Evolutionary conservation across 2,797 vertebrate genomes (phyloP).

Genomic region (Bufotes viridis): DNA sequence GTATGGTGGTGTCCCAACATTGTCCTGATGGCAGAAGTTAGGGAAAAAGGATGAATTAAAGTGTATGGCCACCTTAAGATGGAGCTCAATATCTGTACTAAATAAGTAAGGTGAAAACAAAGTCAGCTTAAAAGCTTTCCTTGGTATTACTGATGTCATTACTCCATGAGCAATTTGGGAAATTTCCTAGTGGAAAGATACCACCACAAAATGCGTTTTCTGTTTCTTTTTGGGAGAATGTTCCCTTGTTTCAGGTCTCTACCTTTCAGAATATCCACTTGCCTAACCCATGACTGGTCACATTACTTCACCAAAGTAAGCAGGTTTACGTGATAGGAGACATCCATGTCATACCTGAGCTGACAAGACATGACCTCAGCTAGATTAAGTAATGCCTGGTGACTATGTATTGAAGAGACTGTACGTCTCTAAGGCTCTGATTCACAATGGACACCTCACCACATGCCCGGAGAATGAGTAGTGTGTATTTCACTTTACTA

Average conservation of each 20-base stretch:
- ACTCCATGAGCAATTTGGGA: slow-evolving; percentile 24
- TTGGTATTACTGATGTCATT: slow-evolving; percentile 10
- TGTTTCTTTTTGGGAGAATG: slow-evolving; percentile 13
- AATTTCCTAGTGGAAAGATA: not conserved
- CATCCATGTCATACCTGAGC: slow-evolving; percentile 37
- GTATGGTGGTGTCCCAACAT: too few species aligned
- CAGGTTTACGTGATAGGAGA: not conserved
- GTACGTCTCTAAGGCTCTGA: slow-evolving; percentile 28
- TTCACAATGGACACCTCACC: slow-evolving; percentile 23
- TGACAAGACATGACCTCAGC: slow-evolving; percentile 49
- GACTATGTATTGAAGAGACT: slow-evolving; percentile 8
- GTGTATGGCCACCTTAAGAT: not conserved
- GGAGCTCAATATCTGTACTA: not conserved
- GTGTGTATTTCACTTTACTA: not conserved
- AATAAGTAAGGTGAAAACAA: not conserved
- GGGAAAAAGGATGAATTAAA: too few species aligned
- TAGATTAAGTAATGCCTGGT: slow-evolving; percentile 42
- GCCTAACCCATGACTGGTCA: slow-evolving; percentile 17
- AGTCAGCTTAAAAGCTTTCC: not conserved
- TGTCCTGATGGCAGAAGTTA: too few species aligned
- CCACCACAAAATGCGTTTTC: not conserved
- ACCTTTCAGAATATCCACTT: slow-evolving; percentile 4
- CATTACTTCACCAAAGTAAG: slow-evolving; percentile 29
- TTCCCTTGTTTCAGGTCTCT: slow-evolving; percentile 1
- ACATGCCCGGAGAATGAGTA: not conserved